Base-by-base conservation (phyloP, 2,113 vertebrate species). In the Lonchura striata region DNA sequence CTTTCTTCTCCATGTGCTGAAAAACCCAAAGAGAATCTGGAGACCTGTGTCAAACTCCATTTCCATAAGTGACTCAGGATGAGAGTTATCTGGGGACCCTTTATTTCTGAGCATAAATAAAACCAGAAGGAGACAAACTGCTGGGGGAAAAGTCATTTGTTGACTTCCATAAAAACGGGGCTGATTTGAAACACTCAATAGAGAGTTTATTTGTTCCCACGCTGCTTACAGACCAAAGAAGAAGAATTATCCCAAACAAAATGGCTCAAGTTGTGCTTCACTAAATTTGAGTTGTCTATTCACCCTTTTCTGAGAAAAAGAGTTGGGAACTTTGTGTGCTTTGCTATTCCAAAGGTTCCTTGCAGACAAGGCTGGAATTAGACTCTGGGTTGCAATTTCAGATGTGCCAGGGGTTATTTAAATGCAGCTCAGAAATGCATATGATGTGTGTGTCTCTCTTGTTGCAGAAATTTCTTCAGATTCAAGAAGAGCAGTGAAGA, bases 381-480 rank as follows among this genome's bases (percentile, higher is more conserved):
- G 66, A 52, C 39, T 63, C 41, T 16, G 52, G 59, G 39, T 12
- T 66, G 46, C 28, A 24, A 41, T 61, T 88, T n/a, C 19, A 47
- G 18, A 2, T 25, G 30, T 54, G 39, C 52, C 33, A 47, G 47
- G 21, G 15, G 7, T 78, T 83, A 27, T 63, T 53, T 65, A 71
- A 75, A 20, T 15, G 39, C 15, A 86, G 20, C 39, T 95, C 49
- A 70, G 31, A 61, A 54, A 7, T 28, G 17, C 35, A 6, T 59
- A 3, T 60, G 2, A 14, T 77, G 28, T 75, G 30, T 83, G 3
- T 74, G 0, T 71, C 0, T 74, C 18, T 89, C 68, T 76, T 7
- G 1, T 28, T 47, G 17, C 92, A 98, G 96, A 87, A 97, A 46
- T 49, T 94, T 95, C 95, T 97, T 97, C 87, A 98, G 89, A 96